phyloP scores from a whole-genome alignment of 2,113 vertebrate species.

The Gymnarchus niloticus region DNA sequence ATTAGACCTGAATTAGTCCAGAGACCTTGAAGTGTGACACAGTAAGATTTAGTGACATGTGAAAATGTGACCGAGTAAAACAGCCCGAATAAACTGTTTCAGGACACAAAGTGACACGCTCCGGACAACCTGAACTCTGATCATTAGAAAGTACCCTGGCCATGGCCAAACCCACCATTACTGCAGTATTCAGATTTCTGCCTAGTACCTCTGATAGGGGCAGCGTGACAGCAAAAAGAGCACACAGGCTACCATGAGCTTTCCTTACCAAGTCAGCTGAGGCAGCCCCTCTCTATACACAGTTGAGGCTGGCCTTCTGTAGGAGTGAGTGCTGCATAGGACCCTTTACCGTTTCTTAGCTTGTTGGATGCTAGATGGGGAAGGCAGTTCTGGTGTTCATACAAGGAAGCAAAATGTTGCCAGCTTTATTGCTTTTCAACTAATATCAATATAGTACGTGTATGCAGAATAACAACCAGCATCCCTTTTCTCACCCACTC shows the following conservation, averaged over 20 bases:
- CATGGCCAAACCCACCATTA: not conserved
- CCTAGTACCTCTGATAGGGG: not conserved
- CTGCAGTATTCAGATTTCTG: not conserved
- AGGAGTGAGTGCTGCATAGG: too few relatives aligned
- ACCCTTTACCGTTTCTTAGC: not conserved
- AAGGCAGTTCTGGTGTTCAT: not conserved
- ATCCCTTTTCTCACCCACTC: not conserved
- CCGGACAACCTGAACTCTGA: not conserved
- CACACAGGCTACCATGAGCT: not conserved
- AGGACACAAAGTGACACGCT: not conserved
- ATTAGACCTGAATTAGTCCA: slow-evolving; percentile 22
- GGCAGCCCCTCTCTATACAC: not conserved
- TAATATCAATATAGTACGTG: not conserved
- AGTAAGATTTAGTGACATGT: not conserved
- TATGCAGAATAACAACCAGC: not conserved
- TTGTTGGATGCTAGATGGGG: not conserved
- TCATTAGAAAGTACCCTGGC: not conserved
- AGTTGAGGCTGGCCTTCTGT: not conserved
- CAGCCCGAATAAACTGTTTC: not conserved
- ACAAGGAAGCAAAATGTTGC: not conserved
- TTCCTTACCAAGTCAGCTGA: not conserved
- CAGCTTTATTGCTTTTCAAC: slow-evolving; percentile 22
- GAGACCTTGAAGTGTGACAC: not conserved
- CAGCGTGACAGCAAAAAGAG: not conserved
- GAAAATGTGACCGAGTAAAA: not conserved